Evolutionary conservation across 1,140 invertebrate genomes (phyloP).

Genomic region (Cyclargus thomasi): DNA sequence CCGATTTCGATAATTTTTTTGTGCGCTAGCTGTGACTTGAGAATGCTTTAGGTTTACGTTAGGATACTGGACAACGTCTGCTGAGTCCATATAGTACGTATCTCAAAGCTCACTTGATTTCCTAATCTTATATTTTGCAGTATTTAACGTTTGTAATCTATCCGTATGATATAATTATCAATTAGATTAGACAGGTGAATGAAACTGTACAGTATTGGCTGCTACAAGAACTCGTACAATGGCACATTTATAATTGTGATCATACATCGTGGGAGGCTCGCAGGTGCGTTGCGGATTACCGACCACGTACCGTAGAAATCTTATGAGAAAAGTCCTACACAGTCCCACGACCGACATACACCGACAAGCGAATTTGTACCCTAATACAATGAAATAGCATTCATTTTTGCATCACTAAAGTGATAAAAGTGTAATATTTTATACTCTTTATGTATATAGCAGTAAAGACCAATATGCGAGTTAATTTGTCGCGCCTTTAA

Average conservation of each 20-base stretch:
- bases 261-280: background rate
- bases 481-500: background rate
- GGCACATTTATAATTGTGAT: constrained; percentile 2
- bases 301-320: constrained; percentile 5
- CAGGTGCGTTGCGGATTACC: constrained; percentile 3
- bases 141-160: no score
- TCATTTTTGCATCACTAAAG: background rate
- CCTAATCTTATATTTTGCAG: no score
- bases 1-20: no score
- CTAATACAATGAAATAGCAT: background rate
- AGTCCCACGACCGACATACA: background rate
- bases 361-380: background rate
- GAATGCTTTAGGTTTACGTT: no score
- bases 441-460: constrained; percentile 2
- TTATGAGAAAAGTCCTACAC: constrained; percentile 12
- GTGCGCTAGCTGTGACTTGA: no score
- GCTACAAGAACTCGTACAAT: constrained; percentile 3
- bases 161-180: background rate
- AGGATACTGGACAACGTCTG: no score
- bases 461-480: background rate
- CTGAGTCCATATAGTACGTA: no score
- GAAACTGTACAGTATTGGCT: background rate
- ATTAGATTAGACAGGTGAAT: background rate
- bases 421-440: no score
- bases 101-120: no score